Percentiles rank a stretch among this genome's conserved stretches.
phyloP scores from a whole-genome alignment of 1,140 invertebrate genomes.

The Drosophila neocordata region DNA sequence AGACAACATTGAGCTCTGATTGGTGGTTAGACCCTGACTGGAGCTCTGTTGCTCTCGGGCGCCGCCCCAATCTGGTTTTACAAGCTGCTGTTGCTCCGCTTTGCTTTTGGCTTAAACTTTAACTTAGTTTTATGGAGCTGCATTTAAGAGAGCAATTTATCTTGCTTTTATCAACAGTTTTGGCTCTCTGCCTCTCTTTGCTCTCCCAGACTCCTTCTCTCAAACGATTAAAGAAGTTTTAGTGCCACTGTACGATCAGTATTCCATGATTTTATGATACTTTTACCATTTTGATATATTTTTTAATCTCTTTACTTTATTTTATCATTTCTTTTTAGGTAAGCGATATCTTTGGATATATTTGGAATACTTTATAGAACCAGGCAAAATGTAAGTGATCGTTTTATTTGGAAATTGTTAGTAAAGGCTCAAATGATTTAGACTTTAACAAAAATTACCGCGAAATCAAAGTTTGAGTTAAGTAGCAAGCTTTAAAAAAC shows the following conservation, averaged over 20 bases:
- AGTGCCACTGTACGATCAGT: slow-evolving; percentile 14
- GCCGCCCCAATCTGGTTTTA: slow-evolving; percentile 77
- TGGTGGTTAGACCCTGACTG: slow-evolving; percentile 45
- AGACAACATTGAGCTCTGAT: slow-evolving; percentile 56
- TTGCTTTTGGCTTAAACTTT: slow-evolving; percentile 13
- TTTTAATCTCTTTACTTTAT: not conserved
- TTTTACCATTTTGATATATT: not conserved
- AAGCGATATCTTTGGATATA: not conserved
- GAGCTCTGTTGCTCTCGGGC: slow-evolving; percentile 39
- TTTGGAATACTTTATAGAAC: not conserved
- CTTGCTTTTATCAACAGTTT: slow-evolving; percentile 35
- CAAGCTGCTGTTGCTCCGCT: slow-evolving; percentile 36
- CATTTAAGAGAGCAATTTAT: slow-evolving; percentile 31
- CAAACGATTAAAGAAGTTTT: not conserved
- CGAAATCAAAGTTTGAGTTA: too few species aligned
- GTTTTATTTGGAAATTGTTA: too few species aligned
- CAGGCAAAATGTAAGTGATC: not conserved
- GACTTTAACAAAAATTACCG: too few species aligned
- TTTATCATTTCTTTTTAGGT: not conserved
- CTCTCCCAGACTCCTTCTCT: not conserved
- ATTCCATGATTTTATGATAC: not conserved
- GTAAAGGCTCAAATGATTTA: too few species aligned
- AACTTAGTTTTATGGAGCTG: slow-evolving; percentile 11
- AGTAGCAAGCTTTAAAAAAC: too few species aligned
- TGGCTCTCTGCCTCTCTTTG: not conserved